These are phyloP conservation scores for Osmerus mordax DNA, from an alignment of 2,113 vertebrate genomes.

Conservation along the genomic window DNA sequence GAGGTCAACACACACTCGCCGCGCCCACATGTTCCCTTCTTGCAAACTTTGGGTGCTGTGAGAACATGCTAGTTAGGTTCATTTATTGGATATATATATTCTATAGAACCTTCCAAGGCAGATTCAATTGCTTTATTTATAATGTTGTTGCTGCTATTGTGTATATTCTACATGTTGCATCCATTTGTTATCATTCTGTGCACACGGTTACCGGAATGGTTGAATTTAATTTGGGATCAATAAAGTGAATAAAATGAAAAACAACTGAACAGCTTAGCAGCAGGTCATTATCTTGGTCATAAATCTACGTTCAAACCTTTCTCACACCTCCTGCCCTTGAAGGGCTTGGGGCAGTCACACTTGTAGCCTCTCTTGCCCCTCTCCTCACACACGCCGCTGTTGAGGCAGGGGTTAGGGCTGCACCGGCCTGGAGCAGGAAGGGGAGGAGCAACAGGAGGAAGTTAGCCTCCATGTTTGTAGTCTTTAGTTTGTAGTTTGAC, in stretches of 20 bases:
- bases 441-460: neutral
- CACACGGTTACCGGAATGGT: too few relatives aligned
- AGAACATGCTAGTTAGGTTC: neutral
- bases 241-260: too few relatives aligned
- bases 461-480: too few relatives aligned
- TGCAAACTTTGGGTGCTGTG: slow-evolving; percentile 59
- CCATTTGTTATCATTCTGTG: too few relatives aligned
- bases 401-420: slow-evolving; percentile 65
- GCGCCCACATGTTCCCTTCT: slow-evolving; percentile 47
- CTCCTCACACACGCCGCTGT: slow-evolving; percentile 63
- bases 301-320: slow-evolving; percentile 51
- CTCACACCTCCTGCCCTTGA: slow-evolving; percentile 63
- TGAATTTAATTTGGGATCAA: too few relatives aligned
- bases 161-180: too few relatives aligned
- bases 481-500: too few relatives aligned
- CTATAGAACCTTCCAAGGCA: neutral
- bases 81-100: neutral
- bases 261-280: too few relatives aligned
- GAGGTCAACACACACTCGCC: slow-evolving; percentile 71
- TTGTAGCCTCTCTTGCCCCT: slow-evolving; percentile 45
- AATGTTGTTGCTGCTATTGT: too few relatives aligned
- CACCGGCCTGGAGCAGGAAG: slow-evolving; percentile 55
- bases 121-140: neutral
- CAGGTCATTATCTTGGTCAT: neutral
- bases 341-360: slow-evolving; percentile 65